Evolutionary conservation across 2,113 vertebrate genomes (phyloP).

Genomic region (Nipponia nippon): DNA sequence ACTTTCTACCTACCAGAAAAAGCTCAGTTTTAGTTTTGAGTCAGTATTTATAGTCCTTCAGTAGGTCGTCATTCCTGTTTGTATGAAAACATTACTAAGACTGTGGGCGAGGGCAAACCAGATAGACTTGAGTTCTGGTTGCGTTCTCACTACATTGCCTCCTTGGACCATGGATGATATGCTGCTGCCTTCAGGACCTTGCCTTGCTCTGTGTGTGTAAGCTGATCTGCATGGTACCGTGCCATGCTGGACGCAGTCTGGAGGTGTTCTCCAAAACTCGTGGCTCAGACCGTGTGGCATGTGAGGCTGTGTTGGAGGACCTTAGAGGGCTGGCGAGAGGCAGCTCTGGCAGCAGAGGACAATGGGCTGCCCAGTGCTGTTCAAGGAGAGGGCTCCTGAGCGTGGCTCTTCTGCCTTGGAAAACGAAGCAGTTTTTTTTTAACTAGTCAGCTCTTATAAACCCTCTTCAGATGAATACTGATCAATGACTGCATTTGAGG

Average conservation of each 20-base stretch:
- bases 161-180: accelerated
- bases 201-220: background rate
- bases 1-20: background rate
- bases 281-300: accelerated
- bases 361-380: accelerated
- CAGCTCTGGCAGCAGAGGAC: background rate
- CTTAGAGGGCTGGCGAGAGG: background rate
- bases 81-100: background rate
- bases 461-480: background rate
- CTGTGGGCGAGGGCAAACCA: background rate
- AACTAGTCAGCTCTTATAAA: background rate
- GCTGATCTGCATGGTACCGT: accelerated
- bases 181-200: accelerated
- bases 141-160: accelerated
- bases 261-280: background rate
- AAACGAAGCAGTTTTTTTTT: background rate
- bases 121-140: background rate
- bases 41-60: background rate
- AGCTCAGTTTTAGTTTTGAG: background rate
- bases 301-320: background rate
- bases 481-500: background rate
- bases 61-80: background rate
- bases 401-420: background rate
- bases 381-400: background rate
- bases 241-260: too few relatives aligned